Base-by-base conservation (phyloP, 2,888 invertebrate genomes). In the Calliphora vomitoria region DNA sequence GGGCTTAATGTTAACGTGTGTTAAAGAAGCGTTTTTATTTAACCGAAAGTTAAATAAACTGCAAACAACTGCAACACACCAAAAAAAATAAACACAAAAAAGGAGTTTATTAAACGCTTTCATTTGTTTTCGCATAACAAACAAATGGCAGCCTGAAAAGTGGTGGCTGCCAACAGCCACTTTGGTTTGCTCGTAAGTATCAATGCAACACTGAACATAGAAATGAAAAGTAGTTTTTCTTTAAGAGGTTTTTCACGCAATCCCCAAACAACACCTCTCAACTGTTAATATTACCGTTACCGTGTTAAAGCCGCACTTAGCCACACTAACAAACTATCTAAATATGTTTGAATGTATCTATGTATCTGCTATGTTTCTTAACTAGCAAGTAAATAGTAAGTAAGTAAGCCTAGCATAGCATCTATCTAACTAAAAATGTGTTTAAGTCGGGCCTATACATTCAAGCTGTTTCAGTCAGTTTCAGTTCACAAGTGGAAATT, bases 191-290 rank as follows among this genome's bases (percentile, higher is more conserved):
- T 4, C 4, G 10, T 4, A 31, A 31, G 13, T 68, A 72, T 72
- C 78, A 71, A 35, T 78, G 74, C 75, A 78, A 82, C 44, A 20
- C 44, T 66, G 35, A 35, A 35, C 44, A 44, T 55, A 64, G 82
- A 87, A 87, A 87, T 87, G 85, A 87, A 87, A 87, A 87, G 87
- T 87, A 82, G 87, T 87, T 87, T 87, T 80, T 82, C 74, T 79
- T 74, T 82, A 86, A 82, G 86, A 79, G 86, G 60, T 74, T 86
- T 85, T 86, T 78, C 82, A 82, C 82, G 78, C 82, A 86, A 82
- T 79, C 78, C 72, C 78, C 78, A 62, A 83, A 71, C 83, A 79
- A 72, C 76, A 83, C 60, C 82, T 82, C 75, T 80, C 62, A 85
- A 74, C 74, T 55, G 58, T 58, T 44, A 35, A 75, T 71, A 18